phyloP scores from a whole-genome alignment of 2,888 invertebrate genomes.

The Bembecia ichneumoniformis region DNA sequence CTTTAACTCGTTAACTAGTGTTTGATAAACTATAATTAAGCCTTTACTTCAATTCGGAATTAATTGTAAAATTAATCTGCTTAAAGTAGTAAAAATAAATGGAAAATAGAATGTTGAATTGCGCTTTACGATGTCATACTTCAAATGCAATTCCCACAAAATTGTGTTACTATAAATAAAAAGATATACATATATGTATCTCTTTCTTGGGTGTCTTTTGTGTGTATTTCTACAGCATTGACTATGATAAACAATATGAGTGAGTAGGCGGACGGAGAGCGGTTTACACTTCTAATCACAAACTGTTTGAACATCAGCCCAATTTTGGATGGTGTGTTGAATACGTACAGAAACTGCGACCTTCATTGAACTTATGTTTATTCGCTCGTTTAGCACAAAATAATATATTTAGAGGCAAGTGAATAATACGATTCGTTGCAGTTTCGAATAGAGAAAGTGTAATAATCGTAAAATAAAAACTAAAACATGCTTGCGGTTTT shows the following conservation, averaged over 20 bases:
- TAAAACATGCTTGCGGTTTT: not conserved
- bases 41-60: no score
- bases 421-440: not conserved
- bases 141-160: no score
- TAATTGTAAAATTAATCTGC: no score
- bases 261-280: not conserved
- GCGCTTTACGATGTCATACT: no score
- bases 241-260: not conserved
- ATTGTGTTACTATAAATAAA: no score
- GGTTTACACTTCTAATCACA: not conserved
- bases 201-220: no score
- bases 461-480: not conserved
- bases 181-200: no score
- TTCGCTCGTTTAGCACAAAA: not conserved
- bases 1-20: no score
- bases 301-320: not conserved
- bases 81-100: no score
- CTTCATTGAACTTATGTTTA: not conserved
- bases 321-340: not conserved
- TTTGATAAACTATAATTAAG: no score
- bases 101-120: no score
- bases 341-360: not conserved
- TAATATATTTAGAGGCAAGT: not conserved
- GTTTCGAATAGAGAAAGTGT: not conserved
- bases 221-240: no score